Evolutionary conservation across 2,113 vertebrate species (phyloP).

Genomic region (Brachirus orientalis): DNA sequence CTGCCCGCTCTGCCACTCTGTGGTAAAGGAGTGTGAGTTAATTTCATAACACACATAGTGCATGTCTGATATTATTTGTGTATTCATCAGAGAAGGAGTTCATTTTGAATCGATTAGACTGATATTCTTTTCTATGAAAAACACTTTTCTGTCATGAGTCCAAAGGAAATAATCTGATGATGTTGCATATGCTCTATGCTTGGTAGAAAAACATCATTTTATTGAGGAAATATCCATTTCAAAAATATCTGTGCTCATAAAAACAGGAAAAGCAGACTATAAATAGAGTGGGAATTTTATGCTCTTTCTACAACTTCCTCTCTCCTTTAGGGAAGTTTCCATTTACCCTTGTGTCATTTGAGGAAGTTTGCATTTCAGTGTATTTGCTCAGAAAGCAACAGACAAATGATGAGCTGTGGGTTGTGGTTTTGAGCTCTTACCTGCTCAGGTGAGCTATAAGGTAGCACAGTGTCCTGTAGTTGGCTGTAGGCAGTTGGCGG

Average conservation of each 20-base stretch:
- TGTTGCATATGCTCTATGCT: too few species aligned
- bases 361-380: conserved; percentile 27
- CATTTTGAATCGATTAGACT: too few species aligned
- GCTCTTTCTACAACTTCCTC: conserved; percentile 43
- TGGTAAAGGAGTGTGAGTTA: conserved; percentile 1
- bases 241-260: not conserved
- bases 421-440: conserved; percentile 69
- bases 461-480: conserved; percentile 92
- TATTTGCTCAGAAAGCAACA: not conserved
- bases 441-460: conserved; percentile 91
- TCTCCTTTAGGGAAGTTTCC: conserved; percentile 37
- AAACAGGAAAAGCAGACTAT: not conserved
- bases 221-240: not conserved
- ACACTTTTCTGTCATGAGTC: not conserved
- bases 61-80: too few species aligned
- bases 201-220: too few species aligned
- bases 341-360: conserved; percentile 27
- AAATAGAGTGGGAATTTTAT: not conserved
- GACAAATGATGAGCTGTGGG: not conserved
- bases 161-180: too few species aligned
- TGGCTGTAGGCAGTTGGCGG: conserved; percentile 86
- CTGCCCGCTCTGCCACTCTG: conserved; percentile 91
- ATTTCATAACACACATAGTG: too few species aligned
- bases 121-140: not conserved
- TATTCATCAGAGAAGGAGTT: too few species aligned